Evolutionary conservation across 2,113 vertebrate species (phyloP).

Genomic region (Taxidea taxus): DNA sequence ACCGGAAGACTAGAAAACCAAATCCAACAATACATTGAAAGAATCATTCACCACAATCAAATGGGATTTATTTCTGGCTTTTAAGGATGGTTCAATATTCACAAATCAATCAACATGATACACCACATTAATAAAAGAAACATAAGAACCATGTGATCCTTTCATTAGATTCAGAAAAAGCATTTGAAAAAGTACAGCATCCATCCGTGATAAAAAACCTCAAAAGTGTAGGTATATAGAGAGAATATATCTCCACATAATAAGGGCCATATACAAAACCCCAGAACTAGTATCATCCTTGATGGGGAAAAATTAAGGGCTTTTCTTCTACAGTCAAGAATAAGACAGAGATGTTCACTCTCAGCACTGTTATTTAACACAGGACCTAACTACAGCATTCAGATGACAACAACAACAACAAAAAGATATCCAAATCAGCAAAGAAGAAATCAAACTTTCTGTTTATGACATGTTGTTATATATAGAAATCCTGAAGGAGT

Average conservation of each 20-base stretch:
- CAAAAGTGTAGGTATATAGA: background rate
- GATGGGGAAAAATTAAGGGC: background rate
- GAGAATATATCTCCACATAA: background rate
- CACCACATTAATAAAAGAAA: background rate
- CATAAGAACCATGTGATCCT: background rate
- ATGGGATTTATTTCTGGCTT: background rate
- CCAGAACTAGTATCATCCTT: background rate
- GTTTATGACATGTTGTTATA: background rate
- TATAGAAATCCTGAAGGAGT: background rate
- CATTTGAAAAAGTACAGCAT: background rate
- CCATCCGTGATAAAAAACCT: background rate
- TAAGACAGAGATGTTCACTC: background rate
- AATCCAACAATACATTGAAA: background rate
- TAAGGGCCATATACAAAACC: background rate
- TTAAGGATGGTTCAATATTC: background rate
- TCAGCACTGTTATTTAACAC: background rate
- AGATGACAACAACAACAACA: background rate
- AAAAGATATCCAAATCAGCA: background rate
- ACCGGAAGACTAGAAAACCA: background rate
- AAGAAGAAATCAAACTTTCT: background rate
- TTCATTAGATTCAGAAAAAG: background rate
- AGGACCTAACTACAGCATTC: background rate
- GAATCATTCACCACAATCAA: background rate
- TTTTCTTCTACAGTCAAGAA: background rate
- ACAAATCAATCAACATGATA: background rate